Evolutionary conservation across 2,797 vertebrate genomes (phyloP).

Genomic region (Hoplostethus atlanticus): DNA sequence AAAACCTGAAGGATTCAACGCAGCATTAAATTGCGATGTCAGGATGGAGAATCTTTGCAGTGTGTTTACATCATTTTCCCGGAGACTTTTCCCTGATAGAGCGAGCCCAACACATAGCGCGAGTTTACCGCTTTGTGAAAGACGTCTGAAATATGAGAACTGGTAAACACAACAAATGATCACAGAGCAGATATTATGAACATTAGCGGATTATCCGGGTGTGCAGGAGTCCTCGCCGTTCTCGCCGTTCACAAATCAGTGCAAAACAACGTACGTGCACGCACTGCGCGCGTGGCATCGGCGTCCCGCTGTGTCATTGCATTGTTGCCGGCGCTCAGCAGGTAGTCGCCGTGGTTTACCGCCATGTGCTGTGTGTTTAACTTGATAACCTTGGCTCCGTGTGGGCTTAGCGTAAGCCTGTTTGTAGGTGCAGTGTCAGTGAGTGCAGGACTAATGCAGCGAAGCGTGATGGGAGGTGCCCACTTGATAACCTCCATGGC

Average conservation of each 20-base stretch:
- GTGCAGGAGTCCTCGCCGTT: slow-evolving; percentile 11
- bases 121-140: too few species aligned
- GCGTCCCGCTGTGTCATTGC: neutral
- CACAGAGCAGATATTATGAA: slow-evolving; percentile 10
- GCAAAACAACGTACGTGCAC: neutral
- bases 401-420: slow-evolving; percentile 12
- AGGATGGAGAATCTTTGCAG: too few species aligned
- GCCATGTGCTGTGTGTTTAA: slow-evolving; percentile 36
- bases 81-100: too few species aligned
- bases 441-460: slow-evolving; percentile 20
- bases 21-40: too few species aligned
- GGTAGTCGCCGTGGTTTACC: slow-evolving; percentile 9
- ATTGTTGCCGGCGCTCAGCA: slow-evolving; percentile 20
- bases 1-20: too few species aligned
- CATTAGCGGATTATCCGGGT: slow-evolving; percentile 51
- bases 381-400: slow-evolving; percentile 24
- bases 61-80: too few species aligned
- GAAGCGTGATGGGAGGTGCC: slow-evolving; percentile 23
- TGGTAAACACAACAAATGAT: slow-evolving; percentile 47
- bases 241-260: slow-evolving; percentile 39
- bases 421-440: slow-evolving; percentile 6
- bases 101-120: too few species aligned
- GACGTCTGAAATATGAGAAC: too few species aligned
- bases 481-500: neutral
- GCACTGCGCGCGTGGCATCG: slow-evolving; percentile 15